Percentiles rank a stretch among this genome's conserved stretches.
Conservation (phyloP, 1,140 invertebrate genomes). For the Drosophila orena region DNA sequence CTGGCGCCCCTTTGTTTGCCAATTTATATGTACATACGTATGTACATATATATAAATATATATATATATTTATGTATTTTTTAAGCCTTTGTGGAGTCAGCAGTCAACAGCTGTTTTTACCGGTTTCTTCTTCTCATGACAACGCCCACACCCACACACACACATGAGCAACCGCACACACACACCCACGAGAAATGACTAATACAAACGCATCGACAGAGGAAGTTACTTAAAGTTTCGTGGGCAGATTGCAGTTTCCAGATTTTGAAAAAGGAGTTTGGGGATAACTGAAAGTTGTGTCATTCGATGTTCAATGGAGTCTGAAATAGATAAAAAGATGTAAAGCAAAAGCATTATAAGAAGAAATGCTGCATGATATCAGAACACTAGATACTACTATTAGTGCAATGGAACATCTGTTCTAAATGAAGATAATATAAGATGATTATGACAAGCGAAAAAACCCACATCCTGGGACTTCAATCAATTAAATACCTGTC, state of each 20-base stretch:
- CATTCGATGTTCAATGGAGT: not conserved
- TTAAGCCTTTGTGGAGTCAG: conserved; percentile 35
- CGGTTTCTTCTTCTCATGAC: conserved; percentile 44
- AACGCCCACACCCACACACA: conserved; percentile 64
- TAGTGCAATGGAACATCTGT: too few relatives aligned
- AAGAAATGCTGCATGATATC: not conserved
- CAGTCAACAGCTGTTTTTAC: conserved; percentile 67
- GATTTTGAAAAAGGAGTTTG: not conserved
- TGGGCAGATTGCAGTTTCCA: conserved; percentile 35
- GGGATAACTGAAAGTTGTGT: not conserved
- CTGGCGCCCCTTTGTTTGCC: conserved; percentile 61
- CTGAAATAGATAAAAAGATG: not conserved
- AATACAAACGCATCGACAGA: conserved; percentile 14
- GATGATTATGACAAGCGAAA: too few relatives aligned
- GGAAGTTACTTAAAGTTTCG: conserved; percentile 50
- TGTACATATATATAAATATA: too few relatives aligned
- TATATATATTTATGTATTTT: conserved; percentile 16
- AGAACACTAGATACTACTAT: too few relatives aligned
- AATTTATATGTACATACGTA: too few relatives aligned
- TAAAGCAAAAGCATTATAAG: not conserved
- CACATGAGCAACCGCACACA: conserved; percentile 27
- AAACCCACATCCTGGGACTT: too few relatives aligned
- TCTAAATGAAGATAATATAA: too few relatives aligned
- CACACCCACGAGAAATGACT: not conserved
- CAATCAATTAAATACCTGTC: too few relatives aligned